These are phyloP conservation scores for Ispidina picta DNA, from an alignment of 2,797 vertebrate genomes.

Conservation along the genomic window DNA sequence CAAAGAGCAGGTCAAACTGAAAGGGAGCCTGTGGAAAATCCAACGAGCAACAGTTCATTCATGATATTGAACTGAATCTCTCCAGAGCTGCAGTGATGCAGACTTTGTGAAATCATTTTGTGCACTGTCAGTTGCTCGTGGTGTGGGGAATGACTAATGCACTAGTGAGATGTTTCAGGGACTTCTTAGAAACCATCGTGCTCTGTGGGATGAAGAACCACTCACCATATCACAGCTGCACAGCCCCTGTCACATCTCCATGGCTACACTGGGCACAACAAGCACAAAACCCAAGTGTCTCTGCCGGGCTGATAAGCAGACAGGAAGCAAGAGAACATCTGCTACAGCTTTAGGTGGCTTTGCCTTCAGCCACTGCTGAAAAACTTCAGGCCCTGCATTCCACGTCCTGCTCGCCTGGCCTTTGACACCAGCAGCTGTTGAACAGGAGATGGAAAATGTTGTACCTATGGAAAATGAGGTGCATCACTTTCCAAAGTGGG, in stretches of 20 bases:
- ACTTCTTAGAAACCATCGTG: constrained; percentile 11
- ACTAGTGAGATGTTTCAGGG: not conserved
- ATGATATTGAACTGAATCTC: not conserved
- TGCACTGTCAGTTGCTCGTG: not conserved
- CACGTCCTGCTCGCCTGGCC: not conserved
- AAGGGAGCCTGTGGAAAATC: not conserved
- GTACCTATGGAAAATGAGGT: not conserved
- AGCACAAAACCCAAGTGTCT: constrained; percentile 57
- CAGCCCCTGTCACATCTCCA: constrained; percentile 58
- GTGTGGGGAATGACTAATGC: not conserved
- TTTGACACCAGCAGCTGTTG: constrained; percentile 28
- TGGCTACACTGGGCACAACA: constrained; percentile 70
- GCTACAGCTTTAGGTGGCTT: constrained; percentile 60
- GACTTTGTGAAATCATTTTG: not conserved
- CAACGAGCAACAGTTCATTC: not conserved
- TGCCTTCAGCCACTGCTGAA: constrained; percentile 25
- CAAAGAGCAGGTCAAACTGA: not conserved
- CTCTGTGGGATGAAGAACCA: not conserved
- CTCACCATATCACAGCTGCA: not conserved
- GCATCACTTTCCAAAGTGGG: not conserved
- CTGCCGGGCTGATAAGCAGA: constrained; percentile 71
- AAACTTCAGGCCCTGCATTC: constrained; percentile 35
- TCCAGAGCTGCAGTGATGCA: not conserved
- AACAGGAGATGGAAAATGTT: not conserved
- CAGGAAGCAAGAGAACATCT: constrained; percentile 73